Base-by-base conservation (phyloP, 2,888 invertebrate genomes). In the Acanthosoma haemorrhoidale region DNA sequence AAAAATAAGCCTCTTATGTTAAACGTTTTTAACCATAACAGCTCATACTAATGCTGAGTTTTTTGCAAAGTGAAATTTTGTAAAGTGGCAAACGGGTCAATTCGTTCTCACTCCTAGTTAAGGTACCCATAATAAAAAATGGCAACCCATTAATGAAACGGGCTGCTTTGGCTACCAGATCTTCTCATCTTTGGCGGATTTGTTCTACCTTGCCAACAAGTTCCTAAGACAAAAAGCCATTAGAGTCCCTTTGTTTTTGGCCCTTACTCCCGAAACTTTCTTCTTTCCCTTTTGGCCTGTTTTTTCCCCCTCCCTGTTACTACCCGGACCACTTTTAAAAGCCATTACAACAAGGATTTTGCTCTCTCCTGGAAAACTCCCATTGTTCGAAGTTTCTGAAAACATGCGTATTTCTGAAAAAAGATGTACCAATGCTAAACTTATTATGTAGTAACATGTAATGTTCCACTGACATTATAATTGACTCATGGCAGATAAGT, bases 211-310 rank as follows among this genome's bases (percentile, higher is more conserved):
- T n/a, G 21, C 51, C 21, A 51, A 51, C 51, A 51, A 51, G 51
- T 51, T 51, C n/a, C 51, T n/a, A 51, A 51, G 51, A 51, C 51
- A 51, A 51, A 51, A 51, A 51, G 51, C 51, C 51, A 51, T 51
- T 51, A 51, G 29, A 51, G 51, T 51, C 51, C 51, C 51, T 51
- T 51, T 51, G 51, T 51, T 51, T 51, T 51, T 51, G 51, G 51
- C 51, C 25, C 29, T 51, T 25, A 51, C 25, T 51, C 51, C 21
- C 51, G 51, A 51, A 51, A 51, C 51, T 51, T 51, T 51, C 51
- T 51, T 51, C 51, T 25, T 51, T 51, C 21, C 51, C 29, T 25
- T 25, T 51, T 25, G 51, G 51, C 25, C 29, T 25, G 21, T 51
- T 51, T 51, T 51, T 51, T n/a, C 8, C 51, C n/a, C 25, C 51